A percentile compares a stretch with the other conserved stretches of the same genome.
Evolutionary conservation across 1,140 invertebrate genomes (phyloP).

Genomic region (Caerostris darwini): DNA sequence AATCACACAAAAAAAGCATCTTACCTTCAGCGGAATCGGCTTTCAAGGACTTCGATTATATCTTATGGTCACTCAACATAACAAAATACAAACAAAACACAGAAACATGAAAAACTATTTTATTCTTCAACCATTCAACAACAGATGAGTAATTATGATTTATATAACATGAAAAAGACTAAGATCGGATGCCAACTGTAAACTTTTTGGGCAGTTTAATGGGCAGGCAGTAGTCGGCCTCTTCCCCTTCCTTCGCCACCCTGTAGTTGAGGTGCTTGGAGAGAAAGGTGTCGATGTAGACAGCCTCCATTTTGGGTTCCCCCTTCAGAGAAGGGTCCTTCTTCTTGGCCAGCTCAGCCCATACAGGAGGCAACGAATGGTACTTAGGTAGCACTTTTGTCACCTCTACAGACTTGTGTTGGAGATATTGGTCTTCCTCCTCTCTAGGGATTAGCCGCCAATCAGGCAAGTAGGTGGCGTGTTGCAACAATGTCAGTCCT

Average conservation of each 20-base stretch:
- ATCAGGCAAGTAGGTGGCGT: conserved; percentile 52
- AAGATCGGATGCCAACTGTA: background rate
- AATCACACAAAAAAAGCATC: too few species aligned
- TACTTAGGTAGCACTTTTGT: conserved; percentile 30
- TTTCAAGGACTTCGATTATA: too few species aligned
- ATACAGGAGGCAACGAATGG: conserved; percentile 44
- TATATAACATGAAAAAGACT: background rate
- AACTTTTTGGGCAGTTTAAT: conserved; percentile 55
- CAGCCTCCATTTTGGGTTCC: conserved; percentile 51
- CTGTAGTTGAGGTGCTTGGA: conserved; percentile 27
- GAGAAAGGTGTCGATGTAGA: conserved; percentile 18
- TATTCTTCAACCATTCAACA: too few species aligned
- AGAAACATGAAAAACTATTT: too few species aligned
- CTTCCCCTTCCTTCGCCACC: conserved; percentile 37
- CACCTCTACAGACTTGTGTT: background rate
- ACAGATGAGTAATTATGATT: too few species aligned
- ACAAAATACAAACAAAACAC: too few species aligned
- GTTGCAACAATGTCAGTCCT: background rate
- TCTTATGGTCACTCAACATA: too few species aligned
- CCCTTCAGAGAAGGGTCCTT: conserved; percentile 2
- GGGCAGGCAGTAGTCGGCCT: conserved; percentile 34
- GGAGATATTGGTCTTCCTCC: conserved; percentile 54
- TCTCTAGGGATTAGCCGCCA: conserved; percentile 57
- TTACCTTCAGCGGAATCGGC: too few species aligned
- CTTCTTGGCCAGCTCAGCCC: conserved; percentile 5